Evolutionary conservation across 2,797 vertebrate genomes (phyloP).

Genomic region (Delichon dasypus): DNA sequence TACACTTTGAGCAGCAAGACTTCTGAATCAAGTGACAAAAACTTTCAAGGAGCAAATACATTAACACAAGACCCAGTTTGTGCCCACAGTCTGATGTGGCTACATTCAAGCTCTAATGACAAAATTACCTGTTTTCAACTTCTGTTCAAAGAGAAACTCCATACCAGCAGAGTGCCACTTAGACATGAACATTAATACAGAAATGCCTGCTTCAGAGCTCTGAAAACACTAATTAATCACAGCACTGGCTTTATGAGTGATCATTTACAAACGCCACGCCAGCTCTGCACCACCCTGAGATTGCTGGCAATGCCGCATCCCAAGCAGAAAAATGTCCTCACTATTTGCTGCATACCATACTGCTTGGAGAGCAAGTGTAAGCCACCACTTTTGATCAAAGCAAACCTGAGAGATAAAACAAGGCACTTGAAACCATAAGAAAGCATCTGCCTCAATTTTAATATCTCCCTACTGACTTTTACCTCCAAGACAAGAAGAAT

Average conservation of each 20-base stretch:
- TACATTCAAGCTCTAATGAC: background rate
- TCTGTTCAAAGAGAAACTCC: conserved; percentile 3
- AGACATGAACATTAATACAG: background rate
- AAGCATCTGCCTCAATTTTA: background rate
- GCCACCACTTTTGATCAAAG: background rate
- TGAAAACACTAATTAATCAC: conserved; percentile 28
- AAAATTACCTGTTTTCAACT: conserved; percentile 3
- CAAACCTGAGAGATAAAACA: background rate
- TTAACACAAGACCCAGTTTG: background rate
- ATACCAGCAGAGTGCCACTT: background rate
- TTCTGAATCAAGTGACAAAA: background rate
- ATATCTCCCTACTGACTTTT: background rate
- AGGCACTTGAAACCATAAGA: background rate
- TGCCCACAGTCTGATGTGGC: background rate
- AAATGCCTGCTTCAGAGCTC: background rate
- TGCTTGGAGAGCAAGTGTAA: background rate
- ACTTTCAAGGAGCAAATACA: background rate
- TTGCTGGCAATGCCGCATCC: background rate
- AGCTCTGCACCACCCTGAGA: background rate
- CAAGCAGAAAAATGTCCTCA: background rate
- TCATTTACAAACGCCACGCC: background rate
- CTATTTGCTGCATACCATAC: background rate
- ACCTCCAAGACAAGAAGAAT: background rate
- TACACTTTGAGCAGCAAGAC: background rate
- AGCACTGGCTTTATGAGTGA: background rate